Base-by-base conservation (phyloP, 2,888 invertebrate species). In the Ferrisia virgata region DNA sequence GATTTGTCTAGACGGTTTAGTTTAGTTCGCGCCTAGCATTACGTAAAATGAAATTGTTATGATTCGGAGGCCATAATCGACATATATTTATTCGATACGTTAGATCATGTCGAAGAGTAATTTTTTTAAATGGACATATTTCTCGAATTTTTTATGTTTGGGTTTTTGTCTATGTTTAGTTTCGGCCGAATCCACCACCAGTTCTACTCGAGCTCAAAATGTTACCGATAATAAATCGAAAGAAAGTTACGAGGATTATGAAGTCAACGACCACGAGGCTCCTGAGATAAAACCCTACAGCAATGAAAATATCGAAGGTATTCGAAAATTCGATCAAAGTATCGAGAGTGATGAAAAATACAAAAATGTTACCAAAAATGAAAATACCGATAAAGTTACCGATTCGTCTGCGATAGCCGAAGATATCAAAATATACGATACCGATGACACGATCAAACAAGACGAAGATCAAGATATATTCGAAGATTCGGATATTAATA, bases 181-280 rank as follows among this genome's bases (percentile, higher is more conserved):
- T 3, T 81, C 81, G 33, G 64, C 64, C 22, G 40, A 33, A 15
- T 72, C 83, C 31, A 25, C 64, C 8, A 31, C 39, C 8, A 72
- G 25, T 47, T 28, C 72, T 18, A 69, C 40, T 39, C 22, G 8
- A 15, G 11, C 39, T 22, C 33, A 13, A 36, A 40, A 58, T 64
- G 53, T 36, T 28, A 2, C 69, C 31, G 72, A 69, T 28, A 43
- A 28, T n/a, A 43, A 43, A 43, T 72, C 83, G 25, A 72, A 43
- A 28, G 83, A 72, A 40, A 72, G n/a, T 40, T 83, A 72, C 83
- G 83, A 83, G 43, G 83, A 83, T 22, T 83, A 83, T 33, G 83
- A 83, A 11, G 76, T n/a, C 1, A 39, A 72, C 33, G 83, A 83
- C 11, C 83, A 43, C 22, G 82, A 82, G 2, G n/a, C 25, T 8